Evolutionary conservation across 1,140 invertebrate species (phyloP), one percentile per base, ranked within the genome.

Genomic region (Phthorimaea operculella): DNA sequence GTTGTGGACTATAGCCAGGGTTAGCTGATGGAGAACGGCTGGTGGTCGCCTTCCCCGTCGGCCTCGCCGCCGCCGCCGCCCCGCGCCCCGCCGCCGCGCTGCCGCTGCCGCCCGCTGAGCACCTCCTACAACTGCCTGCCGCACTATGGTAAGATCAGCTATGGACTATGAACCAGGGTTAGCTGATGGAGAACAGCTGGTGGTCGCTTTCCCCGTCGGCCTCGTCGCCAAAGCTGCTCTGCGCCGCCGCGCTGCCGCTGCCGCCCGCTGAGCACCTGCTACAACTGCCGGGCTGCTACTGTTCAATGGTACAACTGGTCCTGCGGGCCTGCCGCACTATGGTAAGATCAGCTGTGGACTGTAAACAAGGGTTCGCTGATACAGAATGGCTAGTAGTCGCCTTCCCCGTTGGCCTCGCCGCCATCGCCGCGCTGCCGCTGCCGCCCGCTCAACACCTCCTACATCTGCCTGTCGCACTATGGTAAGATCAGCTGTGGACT

Each of bases 41-140:
- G 76, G 70, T 79, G 78, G 78, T 80, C 78, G 53, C 76, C 78
- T 60, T 74, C 76, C 62, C 75, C 74, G 67, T 74, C 77, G 69
- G 73, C 77, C 59, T 78, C 79, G 63, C 78, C 78, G 70, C 75
- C 76, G 74, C 76, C 77, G 75, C 79, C 78, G 70, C 79, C 77
- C 72, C 76, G 72, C 76, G 74, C 77, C 72, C 72, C 77, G 58
- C 68, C 70, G 61, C 72, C 70, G 54, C 75, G 72, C 64, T 77
- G 77, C 60, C 72, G 39, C 14, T 42, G 11, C 8, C 39, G 39
- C 3, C 39, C 11, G 14, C 14, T 42, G 52, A 79, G 76, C 50
- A 77, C 70, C 62, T 79, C 76, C 69, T 81, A 83, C 67, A 79
- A 72, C 56, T 81, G 76, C 62, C 64, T 83, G 50, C 78, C 80